phyloP scores from a whole-genome alignment of 2,113 vertebrate genomes.

The Mobula hypostoma region DNA sequence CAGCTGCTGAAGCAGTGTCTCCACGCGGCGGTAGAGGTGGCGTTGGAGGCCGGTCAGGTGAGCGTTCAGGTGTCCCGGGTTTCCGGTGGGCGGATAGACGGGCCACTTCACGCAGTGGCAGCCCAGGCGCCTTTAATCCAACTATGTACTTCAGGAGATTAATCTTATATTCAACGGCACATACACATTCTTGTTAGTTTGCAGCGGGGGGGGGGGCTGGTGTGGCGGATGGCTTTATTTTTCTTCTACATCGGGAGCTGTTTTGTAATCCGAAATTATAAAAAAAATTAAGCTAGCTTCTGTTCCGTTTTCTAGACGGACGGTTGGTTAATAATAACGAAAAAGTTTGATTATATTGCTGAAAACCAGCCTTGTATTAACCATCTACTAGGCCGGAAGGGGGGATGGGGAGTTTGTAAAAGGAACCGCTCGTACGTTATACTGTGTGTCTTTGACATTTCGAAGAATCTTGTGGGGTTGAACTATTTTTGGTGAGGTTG shows the following conservation, averaged over 20 bases:
- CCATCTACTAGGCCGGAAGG: neutral
- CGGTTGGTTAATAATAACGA: neutral
- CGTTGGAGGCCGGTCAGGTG: conserved; percentile 62
- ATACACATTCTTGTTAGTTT: too few relatives aligned
- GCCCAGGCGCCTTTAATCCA: too few relatives aligned
- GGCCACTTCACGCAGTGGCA: too few relatives aligned
- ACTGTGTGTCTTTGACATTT: neutral
- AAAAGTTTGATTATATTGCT: neutral
- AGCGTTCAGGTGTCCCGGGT: conserved; percentile 32
- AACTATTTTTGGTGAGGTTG: neutral
- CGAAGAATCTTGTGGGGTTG: neutral
- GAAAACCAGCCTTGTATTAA: neutral
- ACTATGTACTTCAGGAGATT: too few relatives aligned
- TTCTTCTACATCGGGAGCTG: neutral
- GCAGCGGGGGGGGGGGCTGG: too few relatives aligned
- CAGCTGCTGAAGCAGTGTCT: conserved; percentile 59
- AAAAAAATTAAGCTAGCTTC: too few relatives aligned
- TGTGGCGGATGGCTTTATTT: neutral
- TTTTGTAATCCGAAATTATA: neutral
- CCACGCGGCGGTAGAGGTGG: conserved; percentile 60
- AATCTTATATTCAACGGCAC: too few relatives aligned
- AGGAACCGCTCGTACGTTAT: neutral
- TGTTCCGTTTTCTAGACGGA: too few relatives aligned
- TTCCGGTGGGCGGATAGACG: too few relatives aligned
- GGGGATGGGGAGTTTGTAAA: neutral